Conservation (phyloP, 2,113 vertebrate species). For the Puntigrus tetrazona region DNA sequence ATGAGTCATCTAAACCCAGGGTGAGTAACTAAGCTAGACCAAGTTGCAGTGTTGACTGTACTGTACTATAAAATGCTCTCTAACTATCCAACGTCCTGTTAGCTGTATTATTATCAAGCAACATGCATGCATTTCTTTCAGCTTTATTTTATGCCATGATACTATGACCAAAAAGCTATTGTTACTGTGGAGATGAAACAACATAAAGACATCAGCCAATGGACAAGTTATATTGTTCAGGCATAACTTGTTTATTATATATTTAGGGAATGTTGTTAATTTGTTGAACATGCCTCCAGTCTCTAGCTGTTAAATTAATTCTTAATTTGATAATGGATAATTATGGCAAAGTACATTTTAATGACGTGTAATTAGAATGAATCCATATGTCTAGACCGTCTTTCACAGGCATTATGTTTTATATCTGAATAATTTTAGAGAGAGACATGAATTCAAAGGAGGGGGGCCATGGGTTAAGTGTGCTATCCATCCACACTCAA, state of each 20-base stretch:
- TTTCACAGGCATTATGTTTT: neutral
- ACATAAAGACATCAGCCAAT: constrained; percentile 13
- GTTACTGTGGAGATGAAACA: constrained; percentile 43
- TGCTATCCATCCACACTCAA: constrained; percentile 62
- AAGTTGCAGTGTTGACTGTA: neutral
- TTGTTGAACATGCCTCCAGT: neutral
- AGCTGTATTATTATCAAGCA: neutral
- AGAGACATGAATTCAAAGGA: constrained; percentile 60
- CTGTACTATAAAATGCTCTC: neutral
- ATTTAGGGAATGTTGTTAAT: neutral
- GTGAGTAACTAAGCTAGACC: constrained; percentile 67
- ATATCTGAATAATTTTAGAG: neutral
- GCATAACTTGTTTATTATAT: neutral
- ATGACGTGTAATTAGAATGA: neutral
- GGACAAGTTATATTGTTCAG: neutral
- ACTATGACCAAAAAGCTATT: neutral
- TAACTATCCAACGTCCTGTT: neutral
- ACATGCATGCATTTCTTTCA: neutral
- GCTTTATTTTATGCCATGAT: neutral
- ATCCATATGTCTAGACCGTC: neutral
- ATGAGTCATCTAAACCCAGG: constrained; percentile 82
- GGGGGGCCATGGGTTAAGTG: constrained; percentile 67
- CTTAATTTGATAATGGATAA: neutral
- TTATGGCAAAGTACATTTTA: too few species aligned
- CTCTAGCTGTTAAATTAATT: neutral